Percentiles rank a stretch among this genome's conserved stretches.
These are phyloP conservation scores for Petromus typicus DNA, from an alignment of 2,113 vertebrate species.

Conservation along the genomic window DNA sequence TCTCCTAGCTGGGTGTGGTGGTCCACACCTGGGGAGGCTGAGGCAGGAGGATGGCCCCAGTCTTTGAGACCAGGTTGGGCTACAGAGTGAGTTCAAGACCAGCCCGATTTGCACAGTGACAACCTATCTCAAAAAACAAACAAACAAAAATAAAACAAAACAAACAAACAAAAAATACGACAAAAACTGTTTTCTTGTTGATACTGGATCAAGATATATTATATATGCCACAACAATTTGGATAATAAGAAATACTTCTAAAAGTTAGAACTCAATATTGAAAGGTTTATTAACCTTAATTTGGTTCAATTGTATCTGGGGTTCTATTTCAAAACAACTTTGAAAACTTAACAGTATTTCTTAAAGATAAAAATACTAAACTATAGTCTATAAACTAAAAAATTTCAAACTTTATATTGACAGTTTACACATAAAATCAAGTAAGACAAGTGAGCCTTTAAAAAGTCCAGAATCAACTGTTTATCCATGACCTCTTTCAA, in stretches of 20 bases:
- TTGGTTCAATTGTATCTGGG: neutral
- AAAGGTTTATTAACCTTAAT: neutral
- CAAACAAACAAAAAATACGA: too few species aligned
- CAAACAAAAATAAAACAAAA: too few species aligned
- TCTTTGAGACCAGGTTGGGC: too few species aligned
- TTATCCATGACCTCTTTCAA: neutral
- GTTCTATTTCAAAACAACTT: neutral
- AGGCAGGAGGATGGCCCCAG: neutral
- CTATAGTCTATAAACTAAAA: neutral
- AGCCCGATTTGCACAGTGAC: too few species aligned
- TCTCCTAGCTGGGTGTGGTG: neutral
- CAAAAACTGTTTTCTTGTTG: neutral
- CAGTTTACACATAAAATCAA: neutral
- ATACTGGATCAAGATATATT: neutral
- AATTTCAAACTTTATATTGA: neutral
- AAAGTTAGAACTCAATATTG: neutral
- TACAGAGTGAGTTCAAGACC: too few species aligned
- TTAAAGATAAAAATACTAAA: neutral
- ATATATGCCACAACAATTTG: neutral
- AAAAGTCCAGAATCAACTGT: neutral
- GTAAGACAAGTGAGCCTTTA: neutral
- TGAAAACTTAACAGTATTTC: neutral
- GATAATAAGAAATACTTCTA: neutral
- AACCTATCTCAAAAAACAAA: too few species aligned
- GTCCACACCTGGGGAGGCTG: neutral